A percentile compares a stretch with the other conserved stretches of the same genome.
phyloP scores from a whole-genome alignment of 2,888 invertebrate species.

The Yponomeuta malinellus region DNA sequence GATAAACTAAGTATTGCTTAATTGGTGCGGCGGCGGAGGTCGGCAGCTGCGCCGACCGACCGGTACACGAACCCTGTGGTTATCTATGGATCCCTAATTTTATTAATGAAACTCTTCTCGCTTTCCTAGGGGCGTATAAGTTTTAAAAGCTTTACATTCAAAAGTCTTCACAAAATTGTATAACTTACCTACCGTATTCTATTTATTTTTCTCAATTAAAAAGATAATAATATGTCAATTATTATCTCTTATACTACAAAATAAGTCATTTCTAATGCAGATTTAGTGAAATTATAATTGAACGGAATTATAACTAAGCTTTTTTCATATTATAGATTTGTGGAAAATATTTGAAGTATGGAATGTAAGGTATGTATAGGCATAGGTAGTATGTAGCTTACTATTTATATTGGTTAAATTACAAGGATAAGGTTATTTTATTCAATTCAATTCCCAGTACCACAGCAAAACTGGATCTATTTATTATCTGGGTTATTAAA shows the following conservation, averaged over 20 bases:
- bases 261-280: conserved; percentile 28
- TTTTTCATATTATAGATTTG: conserved; percentile 12
- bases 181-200: conserved; percentile 59
- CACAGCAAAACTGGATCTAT: conserved; percentile 13
- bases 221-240: conserved; percentile 42
- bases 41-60: conserved; percentile 68
- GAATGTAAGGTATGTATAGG: conserved; percentile 11
- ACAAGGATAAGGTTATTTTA: conserved; percentile 32
- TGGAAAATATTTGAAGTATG: conserved; percentile 9
- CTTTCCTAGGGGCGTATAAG: conserved; percentile 58
- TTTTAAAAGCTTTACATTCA: conserved; percentile 62
- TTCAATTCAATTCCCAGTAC: conserved; percentile 66
- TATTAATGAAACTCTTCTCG: conserved; percentile 41
- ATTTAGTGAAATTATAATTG: conserved; percentile 21
- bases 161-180: conserved; percentile 68
- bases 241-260: conserved; percentile 50
- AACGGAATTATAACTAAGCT: conserved; percentile 14
- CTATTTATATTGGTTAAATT: conserved; percentile 34
- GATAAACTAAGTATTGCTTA: background rate
- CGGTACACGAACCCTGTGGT: conserved; percentile 56
- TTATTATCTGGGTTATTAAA: conserved; percentile 10
- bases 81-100: conserved; percentile 62
- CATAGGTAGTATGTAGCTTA: conserved; percentile 8
- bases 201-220: conserved; percentile 50
- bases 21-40: background rate